Evolutionary conservation across 2,113 vertebrate genomes (phyloP).

Genomic region (Antigone vipio): DNA sequence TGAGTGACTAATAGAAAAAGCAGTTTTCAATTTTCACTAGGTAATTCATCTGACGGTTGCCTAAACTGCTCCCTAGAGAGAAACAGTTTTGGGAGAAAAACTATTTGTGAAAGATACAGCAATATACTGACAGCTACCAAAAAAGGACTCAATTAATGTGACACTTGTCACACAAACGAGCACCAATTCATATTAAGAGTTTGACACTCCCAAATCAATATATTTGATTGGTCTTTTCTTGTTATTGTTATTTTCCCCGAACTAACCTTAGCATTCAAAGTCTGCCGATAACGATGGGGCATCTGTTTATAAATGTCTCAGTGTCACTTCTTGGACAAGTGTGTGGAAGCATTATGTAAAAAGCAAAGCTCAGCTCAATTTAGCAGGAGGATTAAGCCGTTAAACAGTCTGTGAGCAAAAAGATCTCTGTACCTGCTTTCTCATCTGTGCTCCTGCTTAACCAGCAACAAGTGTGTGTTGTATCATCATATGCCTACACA

Average conservation of each 20-base stretch:
- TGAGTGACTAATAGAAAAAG: not conserved
- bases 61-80: not conserved
- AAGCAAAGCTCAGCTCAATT: not conserved
- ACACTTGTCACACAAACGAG: not conserved
- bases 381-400: not conserved
- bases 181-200: not conserved
- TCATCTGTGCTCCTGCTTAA: slow-evolving; percentile 20
- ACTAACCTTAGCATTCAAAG: not conserved
- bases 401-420: not conserved
- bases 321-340: not conserved
- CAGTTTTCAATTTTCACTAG: slow-evolving; percentile 21
- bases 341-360: rapidly evolving
- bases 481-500: not conserved
- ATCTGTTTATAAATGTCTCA: not conserved
- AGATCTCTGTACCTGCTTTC: not conserved
- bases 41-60: not conserved
- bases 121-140: not conserved
- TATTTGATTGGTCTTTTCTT: not conserved
- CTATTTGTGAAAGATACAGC: not conserved
- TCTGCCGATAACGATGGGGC: not conserved
- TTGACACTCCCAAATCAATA: not conserved
- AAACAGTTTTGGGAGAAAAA: not conserved
- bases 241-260: not conserved
- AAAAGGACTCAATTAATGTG: not conserved
- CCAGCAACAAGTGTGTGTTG: not conserved